Evolutionary conservation across 2,888 invertebrate genomes (phyloP).

Genomic region (Choreutis nemorana): DNA sequence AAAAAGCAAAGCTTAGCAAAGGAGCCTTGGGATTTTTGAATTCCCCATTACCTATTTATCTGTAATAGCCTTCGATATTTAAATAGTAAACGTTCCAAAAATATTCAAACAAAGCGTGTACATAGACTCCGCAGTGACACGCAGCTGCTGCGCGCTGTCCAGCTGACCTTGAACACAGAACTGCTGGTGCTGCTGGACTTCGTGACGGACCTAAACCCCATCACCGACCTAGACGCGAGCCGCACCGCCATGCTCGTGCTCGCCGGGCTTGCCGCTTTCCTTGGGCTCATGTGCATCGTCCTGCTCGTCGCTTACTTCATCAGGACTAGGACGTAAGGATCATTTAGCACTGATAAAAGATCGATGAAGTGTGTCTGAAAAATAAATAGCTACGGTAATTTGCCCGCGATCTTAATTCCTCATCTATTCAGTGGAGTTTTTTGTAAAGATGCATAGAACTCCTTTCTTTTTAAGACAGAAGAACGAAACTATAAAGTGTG

Average conservation of each 20-base stretch:
- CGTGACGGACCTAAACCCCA: slow-evolving; percentile 34
- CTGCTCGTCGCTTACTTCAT: slow-evolving; percentile 62
- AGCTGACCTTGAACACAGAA: slow-evolving; percentile 30
- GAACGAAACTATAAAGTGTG: slow-evolving; percentile 4
- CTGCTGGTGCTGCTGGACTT: slow-evolving; percentile 51
- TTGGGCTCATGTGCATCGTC: slow-evolving; percentile 49
- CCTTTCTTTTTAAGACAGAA: neutral
- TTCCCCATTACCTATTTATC: too few species aligned
- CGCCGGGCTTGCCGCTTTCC: slow-evolving; percentile 55
- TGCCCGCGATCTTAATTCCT: too few species aligned
- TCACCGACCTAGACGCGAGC: slow-evolving; percentile 22
- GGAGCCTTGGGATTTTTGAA: too few species aligned
- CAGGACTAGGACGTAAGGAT: slow-evolving; percentile 67
- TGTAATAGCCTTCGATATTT: too few species aligned
- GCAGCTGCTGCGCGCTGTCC: slow-evolving; percentile 42
- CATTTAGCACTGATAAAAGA: too few species aligned
- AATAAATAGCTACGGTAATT: too few species aligned
- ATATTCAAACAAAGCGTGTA: slow-evolving; percentile 5
- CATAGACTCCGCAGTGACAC: slow-evolving; percentile 52
- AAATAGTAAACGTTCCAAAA: too few species aligned
- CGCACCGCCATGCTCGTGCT: slow-evolving; percentile 59
- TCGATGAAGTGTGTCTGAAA: too few species aligned
- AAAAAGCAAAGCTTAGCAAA: too few species aligned
- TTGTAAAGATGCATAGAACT: neutral
- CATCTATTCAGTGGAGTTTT: too few species aligned